These are phyloP conservation scores for Sitobion miscanthi DNA, from an alignment of 1,140 invertebrate genomes.

Conservation along the genomic window DNA sequence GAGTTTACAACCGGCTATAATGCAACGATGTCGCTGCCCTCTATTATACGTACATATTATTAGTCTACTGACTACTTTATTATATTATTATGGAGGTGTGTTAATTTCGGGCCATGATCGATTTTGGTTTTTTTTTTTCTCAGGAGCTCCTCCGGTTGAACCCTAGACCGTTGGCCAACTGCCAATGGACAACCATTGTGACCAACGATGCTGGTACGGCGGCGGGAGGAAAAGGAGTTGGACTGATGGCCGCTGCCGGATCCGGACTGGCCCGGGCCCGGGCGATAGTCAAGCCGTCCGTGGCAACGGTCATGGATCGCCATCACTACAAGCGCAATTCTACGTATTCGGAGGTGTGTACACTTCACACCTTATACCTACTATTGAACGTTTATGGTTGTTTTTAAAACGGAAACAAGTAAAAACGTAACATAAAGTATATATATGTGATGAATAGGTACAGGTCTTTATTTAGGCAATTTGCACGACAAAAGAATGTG, in stretches of 20 bases:
- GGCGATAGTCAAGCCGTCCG: conserved; percentile 28
- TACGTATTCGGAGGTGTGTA: not conserved
- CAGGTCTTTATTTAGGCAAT: not conserved
- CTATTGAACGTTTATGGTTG: not conserved
- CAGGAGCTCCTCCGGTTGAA: conserved; percentile 26
- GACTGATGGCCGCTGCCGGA: not conserved
- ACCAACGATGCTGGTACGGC: not conserved
- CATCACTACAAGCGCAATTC: conserved; percentile 43
- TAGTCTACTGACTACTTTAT: too few relatives aligned
- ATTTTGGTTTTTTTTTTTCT: not conserved
- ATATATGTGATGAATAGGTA: too few relatives aligned
- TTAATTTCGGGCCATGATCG: not conserved
- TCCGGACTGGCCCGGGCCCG: not conserved
- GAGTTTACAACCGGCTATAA: not conserved
- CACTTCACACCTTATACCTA: not conserved
- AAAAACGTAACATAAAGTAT: not conserved
- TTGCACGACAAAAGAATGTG: not conserved
- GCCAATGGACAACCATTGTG: not conserved
- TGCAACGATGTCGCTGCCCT: not conserved
- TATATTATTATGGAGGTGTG: too few relatives aligned
- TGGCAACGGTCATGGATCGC: not conserved
- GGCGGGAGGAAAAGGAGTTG: not conserved
- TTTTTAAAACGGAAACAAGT: too few relatives aligned
- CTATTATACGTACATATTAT: too few relatives aligned
- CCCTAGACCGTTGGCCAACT: conserved; percentile 1